Evolutionary conservation across 2,888 invertebrate genomes (phyloP).

Genomic region (Brassicogethes aeneus): DNA sequence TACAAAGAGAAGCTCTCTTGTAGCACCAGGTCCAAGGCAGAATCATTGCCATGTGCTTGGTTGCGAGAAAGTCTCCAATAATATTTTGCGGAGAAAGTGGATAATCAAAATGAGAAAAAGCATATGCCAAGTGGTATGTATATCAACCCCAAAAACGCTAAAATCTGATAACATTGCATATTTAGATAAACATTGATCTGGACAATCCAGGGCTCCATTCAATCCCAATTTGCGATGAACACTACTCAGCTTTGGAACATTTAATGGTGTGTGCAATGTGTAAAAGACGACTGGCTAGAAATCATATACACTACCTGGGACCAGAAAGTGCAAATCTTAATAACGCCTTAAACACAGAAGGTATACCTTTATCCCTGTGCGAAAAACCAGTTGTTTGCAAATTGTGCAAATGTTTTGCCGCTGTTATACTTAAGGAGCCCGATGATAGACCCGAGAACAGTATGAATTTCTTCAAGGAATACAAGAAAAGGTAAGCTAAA

Average conservation of each 20-base stretch:
- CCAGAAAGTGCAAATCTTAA: constrained; percentile 47
- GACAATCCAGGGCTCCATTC: constrained; percentile 59
- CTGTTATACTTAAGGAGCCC: constrained; percentile 57
- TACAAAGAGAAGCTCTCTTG: constrained; percentile 32
- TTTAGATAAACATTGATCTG: constrained; percentile 48
- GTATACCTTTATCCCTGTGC: constrained; percentile 58
- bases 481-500: constrained; percentile 50
- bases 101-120: constrained; percentile 60
- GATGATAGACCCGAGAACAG: constrained; percentile 43
- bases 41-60: constrained; percentile 56
- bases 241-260: constrained; percentile 62
- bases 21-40: constrained; percentile 36
- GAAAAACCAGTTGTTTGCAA: constrained; percentile 73
- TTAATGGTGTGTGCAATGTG: constrained; percentile 71
- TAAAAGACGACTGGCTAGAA: constrained; percentile 63
- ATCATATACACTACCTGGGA: constrained; percentile 65
- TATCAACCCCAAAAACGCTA: constrained; percentile 1
- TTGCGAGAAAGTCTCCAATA: constrained; percentile 50
- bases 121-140: constrained; percentile 52
- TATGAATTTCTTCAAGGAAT: constrained; percentile 48
- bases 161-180: constrained; percentile 1
- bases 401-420: constrained; percentile 69
- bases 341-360: constrained; percentile 47
- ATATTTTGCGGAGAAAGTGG: constrained; percentile 64
- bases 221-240: constrained; percentile 60